Evolutionary conservation across 2,113 vertebrate species (phyloP).

Genomic region (Albula glossodonta): DNA sequence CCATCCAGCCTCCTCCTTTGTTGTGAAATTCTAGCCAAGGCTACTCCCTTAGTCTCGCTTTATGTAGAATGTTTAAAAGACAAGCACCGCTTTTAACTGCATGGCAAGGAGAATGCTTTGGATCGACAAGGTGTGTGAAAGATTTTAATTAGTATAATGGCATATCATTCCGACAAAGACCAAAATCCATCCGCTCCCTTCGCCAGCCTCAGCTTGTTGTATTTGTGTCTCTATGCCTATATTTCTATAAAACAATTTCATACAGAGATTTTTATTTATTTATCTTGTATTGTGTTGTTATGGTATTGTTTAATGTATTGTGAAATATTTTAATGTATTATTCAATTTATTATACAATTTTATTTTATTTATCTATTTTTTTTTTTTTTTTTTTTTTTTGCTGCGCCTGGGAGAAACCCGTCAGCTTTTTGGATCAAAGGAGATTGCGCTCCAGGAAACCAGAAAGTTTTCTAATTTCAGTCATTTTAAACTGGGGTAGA

Average conservation of each 20-base stretch:
- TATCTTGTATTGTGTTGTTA: too few species aligned
- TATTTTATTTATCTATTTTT: too few species aligned
- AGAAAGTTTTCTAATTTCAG: constrained; percentile 55
- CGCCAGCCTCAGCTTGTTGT: background rate
- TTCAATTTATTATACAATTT: too few species aligned
- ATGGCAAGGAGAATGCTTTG: constrained; percentile 47
- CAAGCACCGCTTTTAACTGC: constrained; percentile 46
- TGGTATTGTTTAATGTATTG: too few species aligned
- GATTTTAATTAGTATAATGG: constrained; percentile 59
- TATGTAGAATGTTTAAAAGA: constrained; percentile 53
- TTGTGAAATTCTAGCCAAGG: constrained; percentile 31
- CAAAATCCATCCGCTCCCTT: background rate
- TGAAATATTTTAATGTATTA: too few species aligned
- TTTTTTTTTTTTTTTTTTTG: constrained; percentile 24
- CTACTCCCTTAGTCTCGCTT: constrained; percentile 38
- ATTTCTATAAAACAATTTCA: too few species aligned
- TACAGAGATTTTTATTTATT: too few species aligned
- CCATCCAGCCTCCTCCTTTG: background rate
- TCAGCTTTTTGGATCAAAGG: constrained; percentile 37
- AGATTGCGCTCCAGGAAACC: constrained; percentile 41
- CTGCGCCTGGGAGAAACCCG: constrained; percentile 26
- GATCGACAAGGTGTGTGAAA: constrained; percentile 48
- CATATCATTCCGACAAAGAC: constrained; percentile 41
- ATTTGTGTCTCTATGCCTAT: too few species aligned
- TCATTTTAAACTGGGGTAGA: constrained; percentile 49